Conservation (phyloP, 2,888 invertebrate species). For the Watsonalla binaria region DNA sequence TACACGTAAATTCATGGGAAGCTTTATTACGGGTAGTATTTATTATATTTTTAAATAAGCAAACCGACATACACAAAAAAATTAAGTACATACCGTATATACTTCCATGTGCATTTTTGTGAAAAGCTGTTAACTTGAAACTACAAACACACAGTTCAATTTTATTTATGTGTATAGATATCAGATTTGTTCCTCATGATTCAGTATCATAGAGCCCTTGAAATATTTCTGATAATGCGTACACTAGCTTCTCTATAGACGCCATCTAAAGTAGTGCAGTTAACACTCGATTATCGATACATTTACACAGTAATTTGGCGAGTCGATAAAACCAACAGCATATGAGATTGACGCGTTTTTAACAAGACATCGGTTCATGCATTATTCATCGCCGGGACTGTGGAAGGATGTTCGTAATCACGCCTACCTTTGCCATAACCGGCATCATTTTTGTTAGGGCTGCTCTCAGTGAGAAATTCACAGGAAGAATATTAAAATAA, state of each 20-base stretch:
- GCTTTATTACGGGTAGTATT: too few species aligned
- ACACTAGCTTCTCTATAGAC: not conserved
- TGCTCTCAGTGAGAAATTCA: conserved; percentile 18
- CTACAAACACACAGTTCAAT: too few species aligned
- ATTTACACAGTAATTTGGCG: conserved; percentile 43
- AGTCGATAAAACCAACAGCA: conserved; percentile 61
- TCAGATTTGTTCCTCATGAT: too few species aligned
- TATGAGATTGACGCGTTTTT: conserved; percentile 66
- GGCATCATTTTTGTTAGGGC: conserved; percentile 38
- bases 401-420: conserved; percentile 63
- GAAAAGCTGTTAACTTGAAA: too few species aligned
- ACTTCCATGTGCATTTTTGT: too few species aligned
- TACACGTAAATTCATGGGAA: too few species aligned
- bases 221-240: too few species aligned
- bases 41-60: too few species aligned
- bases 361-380: conserved; percentile 62
- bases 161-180: too few species aligned
- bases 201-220: too few species aligned
- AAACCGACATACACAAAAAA: too few species aligned
- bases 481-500: not conserved
- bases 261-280: not conserved
- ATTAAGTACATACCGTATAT: too few species aligned
- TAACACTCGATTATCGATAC: conserved; percentile 16
- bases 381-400: conserved; percentile 53
- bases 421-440: conserved; percentile 36